Base-by-base conservation (phyloP, 2,797 vertebrate genomes). In the Helicolenus hilgendorfi region DNA sequence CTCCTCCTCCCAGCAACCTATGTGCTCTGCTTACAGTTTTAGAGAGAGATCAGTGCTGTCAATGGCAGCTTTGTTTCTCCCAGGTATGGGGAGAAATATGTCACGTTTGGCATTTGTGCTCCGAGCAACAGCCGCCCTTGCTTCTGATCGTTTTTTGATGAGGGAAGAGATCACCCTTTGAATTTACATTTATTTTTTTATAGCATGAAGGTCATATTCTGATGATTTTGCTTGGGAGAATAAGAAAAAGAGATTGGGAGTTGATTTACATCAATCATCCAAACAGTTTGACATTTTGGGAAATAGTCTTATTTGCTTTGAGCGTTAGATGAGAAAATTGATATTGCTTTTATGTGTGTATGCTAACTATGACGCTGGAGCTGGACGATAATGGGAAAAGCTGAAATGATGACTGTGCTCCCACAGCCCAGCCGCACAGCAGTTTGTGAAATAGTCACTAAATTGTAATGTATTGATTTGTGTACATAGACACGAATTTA, bases 11-110 rank as follows among this genome's bases (percentile, higher is more conserved):
- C 11, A 70, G 67, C 72, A 83, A 75, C 90, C 82, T 56, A 41
- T 90, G 86, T 82, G 86, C 82, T 76, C 77, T 71, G 82, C 72
- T 86, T 87, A 91, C 79, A 79, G 87, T 93, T 76, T 77, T 79
- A 92, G 71, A 86, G 49, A 65, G 29, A 86, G 82, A 92, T 90
- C 87, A 77, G 60, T 55, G 60, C 65, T 71, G 64, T 84, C 77
- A 58, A 59, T 84, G 83, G 77, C 81, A 76, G 38, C 85, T 88
- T 76, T 76, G 69, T 93, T 92, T 89, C 83, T 75, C 74, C 29
- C n/a, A 87, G 86, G 74, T 86, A 87, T 38, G 49, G 33, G 73
- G 79, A 81, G 62, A 41, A 89, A 86, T 86, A 59, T 89, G 72
- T 83, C 83, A 83, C 20, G 7, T 90, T 86, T 88, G 71, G 86